Percentiles rank a stretch among this genome's conserved stretches.
phyloP scores from a whole-genome alignment of 2,113 vertebrate species.

The zebrafish (Danio rerio) region DNA sequence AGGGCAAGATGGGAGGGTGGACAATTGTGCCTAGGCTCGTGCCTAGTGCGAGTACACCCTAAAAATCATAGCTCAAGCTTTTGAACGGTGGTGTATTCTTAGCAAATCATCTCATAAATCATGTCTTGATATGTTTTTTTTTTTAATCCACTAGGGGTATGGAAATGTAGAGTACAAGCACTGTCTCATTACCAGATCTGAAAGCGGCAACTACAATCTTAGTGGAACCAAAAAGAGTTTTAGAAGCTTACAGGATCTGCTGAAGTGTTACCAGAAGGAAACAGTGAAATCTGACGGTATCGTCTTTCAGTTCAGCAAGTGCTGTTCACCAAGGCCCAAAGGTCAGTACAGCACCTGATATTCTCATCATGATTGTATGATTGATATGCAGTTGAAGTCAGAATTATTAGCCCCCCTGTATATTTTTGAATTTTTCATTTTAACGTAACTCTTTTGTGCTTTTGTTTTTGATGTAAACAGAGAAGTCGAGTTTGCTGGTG shows the following conservation, averaged over 20 bases:
- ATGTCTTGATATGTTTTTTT: not conserved
- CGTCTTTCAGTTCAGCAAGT: slow-evolving; percentile 93
- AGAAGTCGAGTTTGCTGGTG: slow-evolving; percentile 94
- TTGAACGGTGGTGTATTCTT: not conserved
- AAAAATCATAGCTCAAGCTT: not conserved
- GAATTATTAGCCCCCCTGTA: no score
- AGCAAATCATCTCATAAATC: no score
- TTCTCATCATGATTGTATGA: not conserved
- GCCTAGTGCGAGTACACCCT: no score
- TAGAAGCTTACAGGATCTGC: slow-evolving; percentile 86
- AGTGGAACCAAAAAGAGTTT: slow-evolving; percentile 92
- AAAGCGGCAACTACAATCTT: slow-evolving; percentile 87
- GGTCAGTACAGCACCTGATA: slow-evolving; percentile 72
- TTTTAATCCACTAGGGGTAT: slow-evolving; percentile 66
- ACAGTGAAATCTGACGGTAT: slow-evolving; percentile 92
- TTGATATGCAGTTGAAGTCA: not conserved
- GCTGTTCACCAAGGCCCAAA: slow-evolving; percentile 91
- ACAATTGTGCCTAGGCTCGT: no score
- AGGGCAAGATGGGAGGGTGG: no score
- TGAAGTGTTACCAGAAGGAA: slow-evolving; percentile 96
- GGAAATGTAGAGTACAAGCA: slow-evolving; percentile 89
- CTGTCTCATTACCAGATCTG: slow-evolving; percentile 91
- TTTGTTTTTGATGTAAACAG: slow-evolving; percentile 66
- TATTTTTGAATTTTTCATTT: no score
- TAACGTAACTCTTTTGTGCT: no score